Conservation (phyloP, 1,140 invertebrate species). For the Homarus americanus region DNA sequence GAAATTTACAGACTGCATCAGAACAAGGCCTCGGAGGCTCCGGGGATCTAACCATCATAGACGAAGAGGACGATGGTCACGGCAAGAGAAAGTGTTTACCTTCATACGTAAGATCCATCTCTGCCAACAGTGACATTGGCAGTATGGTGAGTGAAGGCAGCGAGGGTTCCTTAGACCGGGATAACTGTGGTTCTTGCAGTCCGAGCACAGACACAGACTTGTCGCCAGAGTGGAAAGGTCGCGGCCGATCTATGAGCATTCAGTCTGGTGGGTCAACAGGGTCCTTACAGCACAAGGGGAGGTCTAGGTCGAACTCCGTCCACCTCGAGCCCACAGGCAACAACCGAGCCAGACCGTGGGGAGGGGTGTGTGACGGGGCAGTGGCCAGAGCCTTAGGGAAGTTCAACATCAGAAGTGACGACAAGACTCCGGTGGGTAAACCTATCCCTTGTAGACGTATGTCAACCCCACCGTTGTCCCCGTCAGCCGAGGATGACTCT, state of each 20-base stretch:
- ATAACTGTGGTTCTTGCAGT: slow-evolving; percentile 23
- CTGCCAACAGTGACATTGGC: slow-evolving; percentile 53
- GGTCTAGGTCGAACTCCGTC: slow-evolving; percentile 48
- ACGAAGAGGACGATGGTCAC: slow-evolving; percentile 30
- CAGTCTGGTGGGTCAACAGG: neutral
- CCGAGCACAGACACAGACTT: slow-evolving; percentile 44
- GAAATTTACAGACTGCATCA: slow-evolving; percentile 8
- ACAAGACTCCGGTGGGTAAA: slow-evolving; percentile 1
- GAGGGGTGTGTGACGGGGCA: slow-evolving; percentile 66
- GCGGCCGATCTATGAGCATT: slow-evolving; percentile 2
- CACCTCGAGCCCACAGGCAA: slow-evolving; percentile 37
- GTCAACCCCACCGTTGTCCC: slow-evolving; percentile 47
- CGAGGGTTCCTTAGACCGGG: slow-evolving; percentile 40
- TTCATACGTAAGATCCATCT: slow-evolving; percentile 40
- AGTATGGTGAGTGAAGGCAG: slow-evolving; percentile 64
- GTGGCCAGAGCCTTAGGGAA: slow-evolving; percentile 73
- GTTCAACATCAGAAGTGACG: slow-evolving; percentile 66
- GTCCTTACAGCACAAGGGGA: neutral
- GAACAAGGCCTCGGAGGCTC: slow-evolving; percentile 31
- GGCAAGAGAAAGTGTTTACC: neutral
- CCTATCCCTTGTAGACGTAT: neutral
- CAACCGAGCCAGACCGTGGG: slow-evolving; percentile 68
- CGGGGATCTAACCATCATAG: slow-evolving; percentile 33
- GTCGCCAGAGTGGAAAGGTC: slow-evolving; percentile 28
- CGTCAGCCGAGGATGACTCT: slow-evolving; percentile 30